Evolutionary conservation across 1,140 invertebrate species (phyloP).

Genomic region (Drosophila setifemur): DNA sequence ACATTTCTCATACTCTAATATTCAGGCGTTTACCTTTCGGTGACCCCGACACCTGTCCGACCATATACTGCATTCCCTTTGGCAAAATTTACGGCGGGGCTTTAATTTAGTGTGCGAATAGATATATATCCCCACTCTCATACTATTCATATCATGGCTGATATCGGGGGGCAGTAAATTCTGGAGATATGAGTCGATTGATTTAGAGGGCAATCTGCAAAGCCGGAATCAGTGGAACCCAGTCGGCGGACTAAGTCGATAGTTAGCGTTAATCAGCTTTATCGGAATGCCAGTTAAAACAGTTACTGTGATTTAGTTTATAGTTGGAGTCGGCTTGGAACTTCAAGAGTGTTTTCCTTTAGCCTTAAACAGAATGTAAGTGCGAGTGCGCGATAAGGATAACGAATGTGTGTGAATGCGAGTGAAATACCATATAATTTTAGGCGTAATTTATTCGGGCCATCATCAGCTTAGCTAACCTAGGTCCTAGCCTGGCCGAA

Average conservation of each 20-base stretch:
- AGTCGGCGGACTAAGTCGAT: constrained; percentile 7
- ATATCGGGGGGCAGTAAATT: constrained; percentile 24
- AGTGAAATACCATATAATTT: constrained; percentile 17
- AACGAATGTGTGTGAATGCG: not conserved
- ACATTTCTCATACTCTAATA: constrained; percentile 24
- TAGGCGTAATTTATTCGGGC: constrained; percentile 42
- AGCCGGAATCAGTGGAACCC: constrained; percentile 17
- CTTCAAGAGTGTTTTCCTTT: constrained; percentile 35
- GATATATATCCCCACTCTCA: not conserved
- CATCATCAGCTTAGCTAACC: constrained; percentile 33
- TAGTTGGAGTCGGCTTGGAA: constrained; percentile 24
- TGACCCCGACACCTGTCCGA: constrained; percentile 18
- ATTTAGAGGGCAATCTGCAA: constrained; percentile 11
- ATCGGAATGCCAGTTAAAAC: constrained; percentile 30
- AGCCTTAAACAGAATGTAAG: constrained; percentile 5
- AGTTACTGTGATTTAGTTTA: constrained; percentile 57
- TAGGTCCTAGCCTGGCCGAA: constrained; percentile 10
- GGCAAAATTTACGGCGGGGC: constrained; percentile 19
- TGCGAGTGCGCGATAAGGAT: not conserved
- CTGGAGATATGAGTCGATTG: constrained; percentile 3
- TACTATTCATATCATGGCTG: not conserved
- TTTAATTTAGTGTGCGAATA: constrained; percentile 3
- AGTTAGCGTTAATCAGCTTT: constrained; percentile 32
- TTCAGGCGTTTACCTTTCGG: constrained; percentile 30
- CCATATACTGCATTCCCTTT: constrained; percentile 21